phyloP scores from a whole-genome alignment of 2,888 invertebrate species.

The Sarcophaga variegata region DNA sequence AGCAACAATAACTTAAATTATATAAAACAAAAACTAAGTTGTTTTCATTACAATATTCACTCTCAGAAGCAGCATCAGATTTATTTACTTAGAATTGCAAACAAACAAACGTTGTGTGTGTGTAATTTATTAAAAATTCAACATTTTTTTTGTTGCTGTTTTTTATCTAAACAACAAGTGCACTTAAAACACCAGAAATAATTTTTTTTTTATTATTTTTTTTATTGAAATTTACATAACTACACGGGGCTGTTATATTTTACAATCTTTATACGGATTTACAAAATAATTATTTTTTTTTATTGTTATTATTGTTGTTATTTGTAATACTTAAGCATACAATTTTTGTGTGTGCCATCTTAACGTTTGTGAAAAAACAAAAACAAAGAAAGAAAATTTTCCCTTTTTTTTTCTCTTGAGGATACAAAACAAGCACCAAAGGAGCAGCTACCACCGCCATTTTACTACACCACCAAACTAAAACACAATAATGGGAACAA shows the following conservation, averaged over 20 bases:
- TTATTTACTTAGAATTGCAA: no score
- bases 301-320: conserved; percentile 29
- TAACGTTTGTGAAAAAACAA: background rate
- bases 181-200: conserved; percentile 47
- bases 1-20: conserved; percentile 12
- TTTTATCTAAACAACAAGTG: conserved; percentile 56
- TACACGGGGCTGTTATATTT: conserved; percentile 28
- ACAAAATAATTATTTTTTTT: background rate
- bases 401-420: conserved; percentile 9
- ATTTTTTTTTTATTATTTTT: background rate
- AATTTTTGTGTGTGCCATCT: no score
- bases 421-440: conserved; percentile 20
- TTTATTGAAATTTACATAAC: conserved; percentile 8
- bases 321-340: no score
- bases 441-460: background rate
- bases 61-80: no score
- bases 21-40: conserved; percentile 34
- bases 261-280: background rate
- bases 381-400: conserved; percentile 2
- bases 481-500: conserved; percentile 78
- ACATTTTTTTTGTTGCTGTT: background rate
- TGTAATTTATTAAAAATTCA: no score
- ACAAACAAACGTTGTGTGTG: no score
- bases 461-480: background rate
- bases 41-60: conserved; percentile 9